phyloP scores from a whole-genome alignment of 2,888 invertebrate genomes.

The Pachliopta kotzebuea region DNA sequence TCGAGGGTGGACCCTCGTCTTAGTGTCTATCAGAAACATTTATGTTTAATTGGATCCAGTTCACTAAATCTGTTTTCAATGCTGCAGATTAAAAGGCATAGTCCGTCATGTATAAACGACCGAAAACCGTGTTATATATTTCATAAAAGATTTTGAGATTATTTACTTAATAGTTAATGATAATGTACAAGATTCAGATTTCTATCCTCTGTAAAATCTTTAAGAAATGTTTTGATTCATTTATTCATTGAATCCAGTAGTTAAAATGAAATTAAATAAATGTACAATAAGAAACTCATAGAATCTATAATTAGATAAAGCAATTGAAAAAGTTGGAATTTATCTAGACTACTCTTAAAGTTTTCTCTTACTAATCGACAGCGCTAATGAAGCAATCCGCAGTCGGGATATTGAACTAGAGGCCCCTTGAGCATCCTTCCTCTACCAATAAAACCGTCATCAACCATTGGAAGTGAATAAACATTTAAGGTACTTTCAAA shows the following conservation, averaged over 20 bases:
- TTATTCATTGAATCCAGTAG: too few relatives aligned
- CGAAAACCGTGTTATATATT: too few relatives aligned
- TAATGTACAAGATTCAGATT: too few relatives aligned
- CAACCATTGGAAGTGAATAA: slow-evolving; percentile 10
- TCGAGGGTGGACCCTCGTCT: slow-evolving; percentile 16
- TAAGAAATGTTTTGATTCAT: too few relatives aligned
- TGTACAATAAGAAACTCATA: too few relatives aligned
- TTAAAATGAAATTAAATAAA: too few relatives aligned
- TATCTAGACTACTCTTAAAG: background rate
- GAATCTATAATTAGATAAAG: background rate
- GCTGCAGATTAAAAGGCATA: background rate
- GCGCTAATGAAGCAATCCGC: slow-evolving; percentile 76
- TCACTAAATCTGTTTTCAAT: slow-evolving; percentile 3
- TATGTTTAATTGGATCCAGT: slow-evolving; percentile 21
- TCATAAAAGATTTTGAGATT: background rate
- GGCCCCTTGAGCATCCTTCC: slow-evolving; percentile 58
- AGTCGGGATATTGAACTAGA: slow-evolving; percentile 74
- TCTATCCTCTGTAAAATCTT: too few relatives aligned
- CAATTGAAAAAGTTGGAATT: background rate
- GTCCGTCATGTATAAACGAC: background rate
- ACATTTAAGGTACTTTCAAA: background rate
- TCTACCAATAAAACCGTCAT: slow-evolving; percentile 60
- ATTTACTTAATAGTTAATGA: background rate
- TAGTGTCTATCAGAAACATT: slow-evolving; percentile 15
- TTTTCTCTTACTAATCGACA: slow-evolving; percentile 56